phyloP scores from a whole-genome alignment of 2,888 invertebrate species.

The Ophonus ardosiacus region DNA sequence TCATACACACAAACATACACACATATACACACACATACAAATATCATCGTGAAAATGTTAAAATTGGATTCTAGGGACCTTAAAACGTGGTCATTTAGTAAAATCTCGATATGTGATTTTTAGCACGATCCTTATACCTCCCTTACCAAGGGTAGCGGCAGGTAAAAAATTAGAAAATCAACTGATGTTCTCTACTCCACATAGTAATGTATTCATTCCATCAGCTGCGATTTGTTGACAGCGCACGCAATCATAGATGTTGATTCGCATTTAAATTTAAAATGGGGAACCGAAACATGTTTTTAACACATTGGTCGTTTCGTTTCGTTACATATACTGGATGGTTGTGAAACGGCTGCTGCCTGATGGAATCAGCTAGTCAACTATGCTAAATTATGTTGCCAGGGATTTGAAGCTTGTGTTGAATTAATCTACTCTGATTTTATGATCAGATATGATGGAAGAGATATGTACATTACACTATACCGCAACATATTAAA shows the following conservation, averaged over 20 bases:
- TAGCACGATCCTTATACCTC: too few relatives aligned
- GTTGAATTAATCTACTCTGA: slow-evolving; percentile 30
- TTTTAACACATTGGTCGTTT: background rate
- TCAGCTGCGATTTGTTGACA: background rate
- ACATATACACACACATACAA: too few relatives aligned
- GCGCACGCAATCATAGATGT: slow-evolving; percentile 12
- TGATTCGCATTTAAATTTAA: slow-evolving; percentile 18
- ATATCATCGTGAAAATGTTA: too few relatives aligned
- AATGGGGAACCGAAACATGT: slow-evolving; percentile 1
- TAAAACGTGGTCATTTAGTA: too few relatives aligned
- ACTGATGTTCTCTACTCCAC: too few relatives aligned
- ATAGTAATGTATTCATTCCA: background rate
- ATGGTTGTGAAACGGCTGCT: slow-evolving; percentile 15
- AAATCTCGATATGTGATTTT: too few relatives aligned
- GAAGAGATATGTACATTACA: slow-evolving; percentile 30
- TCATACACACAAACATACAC: too few relatives aligned
- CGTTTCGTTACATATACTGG: background rate
- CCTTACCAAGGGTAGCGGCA: too few relatives aligned
- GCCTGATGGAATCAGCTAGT: slow-evolving; percentile 1
- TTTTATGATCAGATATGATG: slow-evolving; percentile 29
- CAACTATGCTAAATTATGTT: slow-evolving; percentile 25
- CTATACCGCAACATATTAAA: slow-evolving; percentile 28
- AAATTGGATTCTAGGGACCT: too few relatives aligned
- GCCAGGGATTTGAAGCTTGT: slow-evolving; percentile 8
- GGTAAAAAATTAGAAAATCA: too few relatives aligned